Base-by-base conservation (phyloP, 1,140 invertebrate species). In the Pseudomyrmex sp. region DNA sequence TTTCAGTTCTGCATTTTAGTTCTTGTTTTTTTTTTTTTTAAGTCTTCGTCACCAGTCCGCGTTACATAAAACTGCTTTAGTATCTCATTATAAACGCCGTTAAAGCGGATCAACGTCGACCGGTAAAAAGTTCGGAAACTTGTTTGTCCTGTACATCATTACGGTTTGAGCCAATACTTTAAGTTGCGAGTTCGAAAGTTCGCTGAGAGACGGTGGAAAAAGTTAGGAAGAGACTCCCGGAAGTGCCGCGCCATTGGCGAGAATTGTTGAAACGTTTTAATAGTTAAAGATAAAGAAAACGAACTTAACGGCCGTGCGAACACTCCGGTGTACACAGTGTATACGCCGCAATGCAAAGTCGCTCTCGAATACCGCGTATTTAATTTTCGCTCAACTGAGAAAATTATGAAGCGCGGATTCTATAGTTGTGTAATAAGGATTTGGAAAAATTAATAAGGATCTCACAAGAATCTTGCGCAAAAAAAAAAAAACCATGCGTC, bases 231-330 rank as follows among this genome's bases (percentile, higher is more conserved):
- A 63, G 50, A n/a, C 26, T 26, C 9, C 15, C 50, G 58, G 69
- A 46, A 23, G 66, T 72, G 50, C 13, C 26, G 44, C 9, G 20
- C 35, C 20, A 44, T 70, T 66, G n/a, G 65, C 26, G 54, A 44
- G 15, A 79, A 79, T 80, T 80, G 66, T 61, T 72, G 66, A 80
- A 80, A 70, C 66, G 12, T 70, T 72, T 80, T 80, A 72, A 70
- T 80, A 72, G 62, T 59, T 26, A 50, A 58, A 80, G 66, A 72
- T 59, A 80, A 80, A 61, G 44, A 46, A 35, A 59, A 35, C 54
- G 12, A 61, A 70, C 52, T 70, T 70, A 7, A 35, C 35, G 35
- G 15, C 2, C 44, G 26, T 35, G 10, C 35, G 35, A 35, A 35
- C 4, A 35, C 5, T 35, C 5, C 5, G 35, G 35, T 35, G 35